Evolutionary conservation across 2,797 vertebrate genomes (phyloP).

Genomic region (Melanotaenia parkinsoni): DNA sequence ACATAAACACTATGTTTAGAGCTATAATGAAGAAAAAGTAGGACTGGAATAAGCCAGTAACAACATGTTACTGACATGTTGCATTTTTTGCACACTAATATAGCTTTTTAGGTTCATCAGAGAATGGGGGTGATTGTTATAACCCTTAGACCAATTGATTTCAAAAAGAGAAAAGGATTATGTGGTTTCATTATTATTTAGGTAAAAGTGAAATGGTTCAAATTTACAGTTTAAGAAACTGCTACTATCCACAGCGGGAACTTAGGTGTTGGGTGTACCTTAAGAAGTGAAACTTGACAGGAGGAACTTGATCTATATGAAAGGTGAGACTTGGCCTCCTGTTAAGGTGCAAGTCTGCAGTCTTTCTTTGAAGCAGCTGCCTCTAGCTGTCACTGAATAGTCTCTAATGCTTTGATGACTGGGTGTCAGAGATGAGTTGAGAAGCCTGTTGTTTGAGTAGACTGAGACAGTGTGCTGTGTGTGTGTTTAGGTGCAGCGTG

Average conservation of each 20-base stretch:
- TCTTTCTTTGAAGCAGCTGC: conserved; percentile 39
- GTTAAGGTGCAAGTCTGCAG: conserved; percentile 2
- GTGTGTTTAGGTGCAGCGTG: conserved; percentile 82
- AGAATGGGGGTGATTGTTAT: conserved; percentile 1
- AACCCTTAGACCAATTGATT: conserved; percentile 21
- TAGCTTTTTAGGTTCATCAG: background rate
- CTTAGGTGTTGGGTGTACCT: conserved; percentile 67
- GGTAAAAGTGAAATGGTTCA: conserved; percentile 33
- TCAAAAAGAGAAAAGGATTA: conserved; percentile 37
- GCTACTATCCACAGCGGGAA: conserved; percentile 27
- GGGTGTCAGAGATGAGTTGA: conserved; percentile 19
- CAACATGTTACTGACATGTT: background rate
- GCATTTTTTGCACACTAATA: background rate
- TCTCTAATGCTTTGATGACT: conserved; percentile 24
- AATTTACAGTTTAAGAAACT: conserved; percentile 39
- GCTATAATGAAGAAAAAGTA: background rate
- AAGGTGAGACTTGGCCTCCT: conserved; percentile 57
- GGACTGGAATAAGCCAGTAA: background rate
- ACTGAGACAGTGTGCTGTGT: conserved; percentile 33
- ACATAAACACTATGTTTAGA: background rate
- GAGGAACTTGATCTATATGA: conserved; percentile 73
- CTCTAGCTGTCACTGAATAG: conserved; percentile 17
- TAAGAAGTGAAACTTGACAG: conserved; percentile 46
- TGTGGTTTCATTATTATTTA: conserved; percentile 40
- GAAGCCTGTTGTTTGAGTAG: conserved; percentile 24